Evolutionary conservation across 2,888 invertebrate species (phyloP).

Genomic region (Mesoligia furuncula): DNA sequence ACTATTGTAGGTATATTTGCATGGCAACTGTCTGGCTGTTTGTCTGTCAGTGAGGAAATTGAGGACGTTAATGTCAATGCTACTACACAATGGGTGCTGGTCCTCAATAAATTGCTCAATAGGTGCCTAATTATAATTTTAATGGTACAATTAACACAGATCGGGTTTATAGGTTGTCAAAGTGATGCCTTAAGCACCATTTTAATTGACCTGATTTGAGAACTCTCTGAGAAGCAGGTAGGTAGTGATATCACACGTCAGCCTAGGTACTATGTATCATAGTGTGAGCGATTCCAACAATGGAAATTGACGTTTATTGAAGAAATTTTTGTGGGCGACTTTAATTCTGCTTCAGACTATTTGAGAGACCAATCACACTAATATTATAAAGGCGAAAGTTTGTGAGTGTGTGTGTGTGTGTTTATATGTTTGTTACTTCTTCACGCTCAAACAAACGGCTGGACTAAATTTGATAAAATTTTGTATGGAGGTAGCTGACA

Average conservation of each 20-base stretch:
- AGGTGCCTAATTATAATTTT: conserved; percentile 46
- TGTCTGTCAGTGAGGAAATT: conserved; percentile 57
- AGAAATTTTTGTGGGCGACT: neutral
- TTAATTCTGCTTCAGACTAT: neutral
- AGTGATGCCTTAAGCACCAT: neutral
- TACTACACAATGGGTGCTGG: conserved; percentile 31
- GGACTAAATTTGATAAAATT: too few species aligned
- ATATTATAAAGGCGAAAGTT: too few species aligned
- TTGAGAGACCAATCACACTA: too few species aligned
- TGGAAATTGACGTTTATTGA: neutral
- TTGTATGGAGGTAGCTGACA: too few species aligned
- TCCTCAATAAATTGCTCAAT: conserved; percentile 41
- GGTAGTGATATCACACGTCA: neutral
- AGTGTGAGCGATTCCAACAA: neutral
- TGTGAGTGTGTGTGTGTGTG: too few species aligned
- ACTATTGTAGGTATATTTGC: conserved; percentile 44
- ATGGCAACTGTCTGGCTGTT: conserved; percentile 54
- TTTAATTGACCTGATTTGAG: neutral
- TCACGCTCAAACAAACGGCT: too few species aligned
- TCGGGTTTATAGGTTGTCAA: conserved; percentile 7
- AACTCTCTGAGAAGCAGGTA: neutral
- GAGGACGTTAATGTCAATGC: conserved; percentile 47
- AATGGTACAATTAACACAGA: conserved; percentile 42
- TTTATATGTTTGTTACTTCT: too few species aligned
- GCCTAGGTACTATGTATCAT: neutral